Base-by-base conservation (phyloP, 2,113 vertebrate genomes). In the Symphodus melops region DNA sequence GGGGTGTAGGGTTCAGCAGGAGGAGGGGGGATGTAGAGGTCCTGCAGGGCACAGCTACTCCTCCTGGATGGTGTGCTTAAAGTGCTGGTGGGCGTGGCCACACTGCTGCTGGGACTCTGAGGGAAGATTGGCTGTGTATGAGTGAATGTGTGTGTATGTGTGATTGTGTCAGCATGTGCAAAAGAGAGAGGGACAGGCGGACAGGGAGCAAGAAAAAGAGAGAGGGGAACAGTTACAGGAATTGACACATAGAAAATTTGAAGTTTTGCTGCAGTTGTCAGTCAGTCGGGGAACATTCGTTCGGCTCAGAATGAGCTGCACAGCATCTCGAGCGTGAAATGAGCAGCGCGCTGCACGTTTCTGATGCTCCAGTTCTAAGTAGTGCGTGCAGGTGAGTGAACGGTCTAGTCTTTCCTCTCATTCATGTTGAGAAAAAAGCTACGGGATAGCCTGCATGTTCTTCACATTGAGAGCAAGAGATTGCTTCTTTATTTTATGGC, bases 1-100 rank as follows among this genome's bases (percentile, higher is more conserved):
- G 98, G 98, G 74, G 96, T 94, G 86, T 99, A 99, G 1, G 98
- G 98, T 77, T 99, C 98, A 70, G 95, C 93, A 10, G 98, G 98
- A 88, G 98, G 98, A 76, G 98, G 98, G 4, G 98, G 98, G 72
- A 99, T 98, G 92, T 94, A 99, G 78, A 99, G 96, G 82, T 99
- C 98, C 85, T 98, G 97, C 19, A 99, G 96, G 17, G 98, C 98
- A 69, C 97, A 98, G 87, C 96, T 99, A 85, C 97, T 96, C 91
- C 97, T 95, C 92, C 97, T 97, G 68, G 98, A 98, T 6, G 98
- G 98, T 71, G 98, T 98, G 91, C 97, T 98, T 88, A 99, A 95
- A 81, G 98, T 98, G 90, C 98, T 98, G 88, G 97, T 97, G 64
- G 97, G 97, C 0, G 98, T 99, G 81, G 96, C 96, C 62, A 96